phyloP scores from a whole-genome alignment of 1,140 invertebrate species.

The Belonocnema kinseyi region DNA sequence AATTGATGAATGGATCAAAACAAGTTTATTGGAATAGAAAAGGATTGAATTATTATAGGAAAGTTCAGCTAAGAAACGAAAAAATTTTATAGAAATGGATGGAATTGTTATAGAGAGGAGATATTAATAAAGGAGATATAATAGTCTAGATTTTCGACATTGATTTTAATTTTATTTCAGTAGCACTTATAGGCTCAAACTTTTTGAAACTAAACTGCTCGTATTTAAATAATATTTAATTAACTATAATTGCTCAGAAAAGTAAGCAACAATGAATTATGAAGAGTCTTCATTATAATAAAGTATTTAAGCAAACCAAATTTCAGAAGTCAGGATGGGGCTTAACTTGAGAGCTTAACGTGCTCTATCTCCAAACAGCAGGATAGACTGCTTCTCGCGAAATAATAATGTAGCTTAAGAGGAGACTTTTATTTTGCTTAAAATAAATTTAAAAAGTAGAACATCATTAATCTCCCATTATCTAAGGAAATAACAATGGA shows the following conservation, averaged over 20 bases:
- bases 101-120: too few relatives aligned
- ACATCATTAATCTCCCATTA: too few relatives aligned
- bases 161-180: too few relatives aligned
- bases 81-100: too few relatives aligned
- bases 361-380: conserved; percentile 27
- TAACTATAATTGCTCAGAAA: background rate
- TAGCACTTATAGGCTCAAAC: too few relatives aligned
- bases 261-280: conserved; percentile 4
- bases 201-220: background rate
- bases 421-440: background rate
- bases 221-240: background rate
- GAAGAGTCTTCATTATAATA: background rate
- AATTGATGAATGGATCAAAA: too few relatives aligned
- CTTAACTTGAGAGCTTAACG: conserved; percentile 24
- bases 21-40: too few relatives aligned
- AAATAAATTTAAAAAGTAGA: background rate
- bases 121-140: too few relatives aligned
- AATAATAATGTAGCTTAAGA: conserved; percentile 17
- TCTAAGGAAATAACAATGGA: too few relatives aligned
- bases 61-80: too few relatives aligned
- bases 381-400: conserved; percentile 19
- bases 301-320: conserved; percentile 9
- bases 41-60: too few relatives aligned
- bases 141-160: too few relatives aligned
- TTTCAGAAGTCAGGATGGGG: conserved; percentile 19